phyloP scores from a whole-genome alignment of 2,888 invertebrate species.

The Thecocarcelia acutangulata region DNA sequence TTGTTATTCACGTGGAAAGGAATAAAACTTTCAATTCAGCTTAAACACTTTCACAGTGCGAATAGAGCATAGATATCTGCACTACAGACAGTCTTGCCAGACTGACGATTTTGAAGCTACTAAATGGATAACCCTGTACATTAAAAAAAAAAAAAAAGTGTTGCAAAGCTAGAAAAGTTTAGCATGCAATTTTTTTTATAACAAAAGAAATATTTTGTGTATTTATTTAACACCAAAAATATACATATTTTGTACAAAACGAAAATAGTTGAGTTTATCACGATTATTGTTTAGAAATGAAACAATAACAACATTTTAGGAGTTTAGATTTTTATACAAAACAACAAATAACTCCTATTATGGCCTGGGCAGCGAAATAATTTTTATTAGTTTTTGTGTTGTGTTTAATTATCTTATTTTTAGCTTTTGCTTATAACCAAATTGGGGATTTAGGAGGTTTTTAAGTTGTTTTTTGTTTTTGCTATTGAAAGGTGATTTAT shows the following conservation, averaged over 20 bases:
- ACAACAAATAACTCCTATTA: slow-evolving; percentile 42
- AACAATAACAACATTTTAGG: slow-evolving; percentile 30
- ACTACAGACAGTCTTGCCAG: no score
- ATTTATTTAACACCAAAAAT: slow-evolving; percentile 32
- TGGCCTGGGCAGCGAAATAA: slow-evolving; percentile 30
- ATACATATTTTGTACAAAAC: not conserved
- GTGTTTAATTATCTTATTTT: slow-evolving; percentile 30
- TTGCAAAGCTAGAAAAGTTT: no score
- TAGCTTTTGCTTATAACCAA: slow-evolving; percentile 37
- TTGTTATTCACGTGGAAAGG: no score
- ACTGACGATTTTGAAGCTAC: no score
- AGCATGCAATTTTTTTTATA: slow-evolving; percentile 34
- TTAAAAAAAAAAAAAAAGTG: no score
- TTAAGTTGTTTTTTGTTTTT: slow-evolving; percentile 9
- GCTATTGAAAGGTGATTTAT: slow-evolving; percentile 33
- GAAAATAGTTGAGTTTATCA: slow-evolving; percentile 22
- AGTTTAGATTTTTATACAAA: slow-evolving; percentile 19
- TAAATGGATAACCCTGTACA: no score
- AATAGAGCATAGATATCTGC: no score
- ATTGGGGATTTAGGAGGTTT: slow-evolving; percentile 33
- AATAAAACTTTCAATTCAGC: no score
- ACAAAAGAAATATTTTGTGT: slow-evolving; percentile 4
- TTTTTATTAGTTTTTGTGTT: slow-evolving; percentile 12
- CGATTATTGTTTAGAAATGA: not conserved
- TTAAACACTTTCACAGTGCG: no score